phyloP scores from a whole-genome alignment of 2,113 vertebrate species.

The Potamarius usumacintae region DNA sequence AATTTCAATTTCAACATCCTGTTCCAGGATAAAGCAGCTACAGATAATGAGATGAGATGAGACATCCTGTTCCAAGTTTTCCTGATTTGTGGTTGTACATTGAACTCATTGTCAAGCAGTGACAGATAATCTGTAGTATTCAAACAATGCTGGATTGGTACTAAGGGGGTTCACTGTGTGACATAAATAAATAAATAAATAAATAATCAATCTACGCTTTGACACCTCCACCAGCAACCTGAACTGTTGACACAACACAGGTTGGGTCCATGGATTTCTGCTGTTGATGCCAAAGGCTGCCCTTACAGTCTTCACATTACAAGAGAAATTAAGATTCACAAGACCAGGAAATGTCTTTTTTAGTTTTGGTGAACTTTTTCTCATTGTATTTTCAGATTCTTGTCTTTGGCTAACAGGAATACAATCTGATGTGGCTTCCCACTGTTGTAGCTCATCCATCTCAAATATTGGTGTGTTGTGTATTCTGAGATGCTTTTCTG shows the following conservation, averaged over 20 bases:
- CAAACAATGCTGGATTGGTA: neutral
- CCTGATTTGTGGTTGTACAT: too few relatives aligned
- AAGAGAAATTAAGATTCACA: neutral
- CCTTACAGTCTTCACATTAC: neutral
- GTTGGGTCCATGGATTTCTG: neutral
- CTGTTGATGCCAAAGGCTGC: neutral
- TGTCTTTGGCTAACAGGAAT: neutral
- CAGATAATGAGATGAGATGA: too few relatives aligned
- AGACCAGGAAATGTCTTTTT: neutral
- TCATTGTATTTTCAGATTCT: neutral
- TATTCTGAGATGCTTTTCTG: neutral
- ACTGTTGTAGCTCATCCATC: neutral
- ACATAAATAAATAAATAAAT: neutral
- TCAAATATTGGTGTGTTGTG: neutral
- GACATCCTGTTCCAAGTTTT: too few relatives aligned
- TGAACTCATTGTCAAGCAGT: too few relatives aligned
- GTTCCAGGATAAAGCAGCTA: too few relatives aligned
- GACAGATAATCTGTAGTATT: neutral
- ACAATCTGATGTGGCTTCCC: neutral
- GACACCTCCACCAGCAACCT: neutral
- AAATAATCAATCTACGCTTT: neutral
- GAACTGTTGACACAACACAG: neutral
- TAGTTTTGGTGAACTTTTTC: neutral
- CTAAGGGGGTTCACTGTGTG: neutral
- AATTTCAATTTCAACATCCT: too few relatives aligned